A percentile compares a stretch with the other conserved stretches of the same genome.
These are phyloP conservation scores for Dolomedes plantarius DNA, from an alignment of 2,888 invertebrate species.

Conservation along the genomic window DNA sequence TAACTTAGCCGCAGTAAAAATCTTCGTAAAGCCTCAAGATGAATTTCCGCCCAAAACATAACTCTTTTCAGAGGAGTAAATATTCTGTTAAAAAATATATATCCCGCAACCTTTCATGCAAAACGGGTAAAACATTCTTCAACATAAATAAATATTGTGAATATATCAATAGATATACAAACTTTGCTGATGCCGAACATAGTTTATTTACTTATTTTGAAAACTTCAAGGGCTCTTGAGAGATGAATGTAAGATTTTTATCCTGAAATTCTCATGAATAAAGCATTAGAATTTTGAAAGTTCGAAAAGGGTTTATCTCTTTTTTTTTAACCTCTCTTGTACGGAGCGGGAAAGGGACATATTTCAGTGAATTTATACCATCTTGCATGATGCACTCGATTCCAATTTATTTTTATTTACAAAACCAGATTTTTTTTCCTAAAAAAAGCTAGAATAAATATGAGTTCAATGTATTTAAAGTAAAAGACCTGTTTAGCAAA, in stretches of 20 bases:
- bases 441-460: not conserved
- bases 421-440: too few species aligned
- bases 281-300: not conserved
- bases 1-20: too few species aligned
- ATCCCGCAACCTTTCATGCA: too few species aligned
- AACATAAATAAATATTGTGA: constrained; percentile 4
- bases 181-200: not conserved
- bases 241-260: not conserved
- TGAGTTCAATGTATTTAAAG: too few species aligned
- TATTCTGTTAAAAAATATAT: too few species aligned
- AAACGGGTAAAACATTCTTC: not conserved
- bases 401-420: not conserved
- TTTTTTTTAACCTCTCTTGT: not conserved
- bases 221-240: not conserved
- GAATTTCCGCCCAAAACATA: too few species aligned
- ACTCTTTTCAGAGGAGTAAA: too few species aligned
- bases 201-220: not conserved
- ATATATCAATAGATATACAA: not conserved
- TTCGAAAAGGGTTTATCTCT: not conserved
- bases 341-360: not conserved
- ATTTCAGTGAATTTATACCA: not conserved
- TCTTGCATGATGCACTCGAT: not conserved
- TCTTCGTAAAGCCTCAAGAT: too few species aligned
- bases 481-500: too few species aligned
- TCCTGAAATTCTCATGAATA: not conserved